Evolutionary conservation across 2,888 invertebrate species (phyloP), one percentile per base, ranked within the genome.

Genomic region (Leptinotarsa juncta): DNA sequence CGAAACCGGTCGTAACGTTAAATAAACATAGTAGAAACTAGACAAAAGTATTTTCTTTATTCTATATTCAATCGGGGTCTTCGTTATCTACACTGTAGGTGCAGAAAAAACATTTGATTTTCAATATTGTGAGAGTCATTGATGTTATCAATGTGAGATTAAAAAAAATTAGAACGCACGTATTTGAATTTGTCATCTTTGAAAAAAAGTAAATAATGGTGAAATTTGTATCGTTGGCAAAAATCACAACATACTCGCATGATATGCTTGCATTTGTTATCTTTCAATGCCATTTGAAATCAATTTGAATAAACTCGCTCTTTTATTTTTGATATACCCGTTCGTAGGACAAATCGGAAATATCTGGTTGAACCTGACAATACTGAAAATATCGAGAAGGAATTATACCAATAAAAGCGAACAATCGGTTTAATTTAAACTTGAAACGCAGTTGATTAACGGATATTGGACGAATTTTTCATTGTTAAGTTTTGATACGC

Each of bases 301-400:
- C 23, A 57, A 26, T 14, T 23, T 15, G 14, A 23, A 15, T n/a
- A 51, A n/a, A 51, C 4, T 15, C 51, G 51, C 51, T 16, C 16
- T 16, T 15, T 57, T 14, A 4, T 14, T 14, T 57, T 57, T 23
- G 20, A 57, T 57, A 57, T 26, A 7, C 18, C 18, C 16, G 18
- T 57, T 23, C 57, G 4, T 20, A 4, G 23, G 2, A 57, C 12
- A 18, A 18, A 10, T 20, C 23, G 57, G 23, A 57, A 57, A 23
- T 57, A 57, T 23, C 57, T 57, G 57, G 57, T 57, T 23, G 23
- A 57, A 57, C 57, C 57, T 14, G 57, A 57, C 23, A 20, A 55
- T 10, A 55, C 16, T 23, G 23, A 15, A 57, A 57, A 57, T 26
- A 23, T 57, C 57, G 14, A 23, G 20, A 16, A 15, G 18, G 23